Conservation (phyloP, 2,888 invertebrate genomes). For the Drosophila sordidapex region DNA sequence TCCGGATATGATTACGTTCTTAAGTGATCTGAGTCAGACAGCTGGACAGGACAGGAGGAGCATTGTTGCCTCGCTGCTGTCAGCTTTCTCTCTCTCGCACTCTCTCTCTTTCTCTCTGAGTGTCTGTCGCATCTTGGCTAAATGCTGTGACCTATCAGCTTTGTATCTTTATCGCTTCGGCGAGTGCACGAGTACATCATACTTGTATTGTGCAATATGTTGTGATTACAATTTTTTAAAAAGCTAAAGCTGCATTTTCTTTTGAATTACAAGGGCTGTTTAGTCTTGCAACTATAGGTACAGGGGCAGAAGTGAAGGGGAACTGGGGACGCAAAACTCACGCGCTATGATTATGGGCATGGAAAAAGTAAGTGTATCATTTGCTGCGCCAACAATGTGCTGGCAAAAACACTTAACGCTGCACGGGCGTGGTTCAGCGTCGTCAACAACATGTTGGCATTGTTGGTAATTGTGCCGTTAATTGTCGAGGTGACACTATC, state of each 20-base stretch:
- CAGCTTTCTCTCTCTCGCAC: conserved; percentile 16
- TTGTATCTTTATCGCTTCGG: conserved; percentile 67
- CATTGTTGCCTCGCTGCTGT: conserved; percentile 54
- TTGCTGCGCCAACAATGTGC: conserved; percentile 54
- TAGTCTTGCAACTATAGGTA: conserved; percentile 24
- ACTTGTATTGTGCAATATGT: conserved; percentile 65
- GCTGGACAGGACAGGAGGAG: conserved; percentile 33
- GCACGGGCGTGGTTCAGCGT: conserved; percentile 39
- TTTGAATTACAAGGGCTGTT: conserved; percentile 72
- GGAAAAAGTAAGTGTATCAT: conserved; percentile 58
- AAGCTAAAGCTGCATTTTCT: conserved; percentile 82
- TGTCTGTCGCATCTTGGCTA: conserved; percentile 35
- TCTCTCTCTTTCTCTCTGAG: conserved; percentile 5
- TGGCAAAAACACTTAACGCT: conserved; percentile 68
- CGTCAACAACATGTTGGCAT: conserved; percentile 50
- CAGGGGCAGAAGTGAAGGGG: neutral
- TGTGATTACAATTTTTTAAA: conserved; percentile 82
- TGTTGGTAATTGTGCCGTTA: conserved; percentile 75
- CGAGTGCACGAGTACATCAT: conserved; percentile 31
- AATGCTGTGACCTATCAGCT: conserved; percentile 83
- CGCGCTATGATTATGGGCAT: conserved; percentile 45
- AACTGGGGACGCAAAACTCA: conserved; percentile 4
- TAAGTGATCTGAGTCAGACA: conserved; percentile 66
- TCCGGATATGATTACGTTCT: conserved; percentile 82
- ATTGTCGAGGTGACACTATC: conserved; percentile 71